Evolutionary conservation across 1,140 invertebrate species (phyloP), one percentile per base, ranked within the genome.

Genomic region (Drosophila tani): DNA sequence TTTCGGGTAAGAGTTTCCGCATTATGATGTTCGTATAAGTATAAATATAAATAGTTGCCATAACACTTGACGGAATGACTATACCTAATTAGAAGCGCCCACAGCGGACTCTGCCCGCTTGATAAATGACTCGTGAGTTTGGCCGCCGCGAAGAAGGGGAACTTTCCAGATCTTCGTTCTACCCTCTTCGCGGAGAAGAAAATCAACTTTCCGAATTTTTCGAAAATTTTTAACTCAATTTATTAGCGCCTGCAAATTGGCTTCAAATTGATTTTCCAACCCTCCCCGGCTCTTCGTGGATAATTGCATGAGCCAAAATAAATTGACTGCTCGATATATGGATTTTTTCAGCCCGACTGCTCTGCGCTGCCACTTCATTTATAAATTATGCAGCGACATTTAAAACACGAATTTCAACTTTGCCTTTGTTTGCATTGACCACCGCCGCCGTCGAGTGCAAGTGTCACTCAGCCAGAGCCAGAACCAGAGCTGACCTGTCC

Each of bases 171-270:
- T 9, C n/a, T 38, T 12, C 32, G 14, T 38, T 14, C 17, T 35
- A 7, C 6, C n/a, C 27, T 17, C 59, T 60, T 62, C 58, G 59
- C 49, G 27, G 14, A 58, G 66, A 74, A 5, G 49, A 59, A 86
- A 87, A 81, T 75, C 51, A 55, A 55, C 32, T 55, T 55, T 55
- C 32, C 38, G 51, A 64, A 68, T 75, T 81, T 84, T 78, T 66
- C 27, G 21, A 11, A 79, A 79, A 88, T 88, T 79, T 81, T 88
- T 88, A 88, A 90, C 83, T 83, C 75, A 82, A 88, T 88, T 88
- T 90, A 88, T 88, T 90, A 88, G 78, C 85, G 63, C 59, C 47
- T 29, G 75, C 59, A 88, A 88, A 88, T 88, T 88, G 84, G 70
- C 84, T 79, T 75, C 41, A 88, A 84, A 88, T 88, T 88, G 84